These are phyloP conservation scores for Sylvia borin DNA, from an alignment of 2,797 vertebrate genomes.

Conservation along the genomic window DNA sequence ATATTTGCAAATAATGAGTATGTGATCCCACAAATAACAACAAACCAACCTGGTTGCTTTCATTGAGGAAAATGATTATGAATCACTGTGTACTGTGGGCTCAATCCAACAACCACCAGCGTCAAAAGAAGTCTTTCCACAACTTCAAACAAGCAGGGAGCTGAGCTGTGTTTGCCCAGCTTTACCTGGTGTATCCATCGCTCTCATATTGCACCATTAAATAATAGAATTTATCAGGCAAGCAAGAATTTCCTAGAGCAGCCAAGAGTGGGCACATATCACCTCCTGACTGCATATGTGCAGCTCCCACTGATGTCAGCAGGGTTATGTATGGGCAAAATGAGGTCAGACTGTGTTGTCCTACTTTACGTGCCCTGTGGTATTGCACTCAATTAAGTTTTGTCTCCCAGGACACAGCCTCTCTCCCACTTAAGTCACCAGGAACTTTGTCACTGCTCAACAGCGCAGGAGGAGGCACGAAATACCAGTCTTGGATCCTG, in stretches of 20 bases:
- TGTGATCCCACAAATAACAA: conserved; percentile 62
- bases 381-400: conserved; percentile 70
- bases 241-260: conserved; percentile 32
- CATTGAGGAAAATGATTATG: conserved; percentile 66
- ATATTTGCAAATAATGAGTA: conserved; percentile 55
- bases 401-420: conserved; percentile 60
- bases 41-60: conserved; percentile 46
- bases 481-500: neutral
- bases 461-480: neutral
- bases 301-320: conserved; percentile 59
- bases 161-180: conserved; percentile 50
- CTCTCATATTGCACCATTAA: neutral
- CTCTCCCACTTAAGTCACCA: conserved; percentile 50
- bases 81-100: conserved; percentile 60
- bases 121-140: conserved; percentile 29
- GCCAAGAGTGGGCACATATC: conserved; percentile 47
- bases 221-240: conserved; percentile 22
- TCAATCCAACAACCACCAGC: conserved; percentile 55
- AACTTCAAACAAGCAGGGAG: conserved; percentile 48
- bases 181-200: neutral
- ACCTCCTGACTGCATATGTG: conserved; percentile 2
- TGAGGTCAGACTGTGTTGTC: conserved; percentile 60
- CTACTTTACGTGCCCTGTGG: conserved; percentile 67
- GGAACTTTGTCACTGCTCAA: conserved; percentile 49
- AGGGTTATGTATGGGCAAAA: conserved; percentile 66